These are phyloP conservation scores for Eupithecia abbreviata DNA, from an alignment of 2,888 invertebrate species.

Conservation along the genomic window DNA sequence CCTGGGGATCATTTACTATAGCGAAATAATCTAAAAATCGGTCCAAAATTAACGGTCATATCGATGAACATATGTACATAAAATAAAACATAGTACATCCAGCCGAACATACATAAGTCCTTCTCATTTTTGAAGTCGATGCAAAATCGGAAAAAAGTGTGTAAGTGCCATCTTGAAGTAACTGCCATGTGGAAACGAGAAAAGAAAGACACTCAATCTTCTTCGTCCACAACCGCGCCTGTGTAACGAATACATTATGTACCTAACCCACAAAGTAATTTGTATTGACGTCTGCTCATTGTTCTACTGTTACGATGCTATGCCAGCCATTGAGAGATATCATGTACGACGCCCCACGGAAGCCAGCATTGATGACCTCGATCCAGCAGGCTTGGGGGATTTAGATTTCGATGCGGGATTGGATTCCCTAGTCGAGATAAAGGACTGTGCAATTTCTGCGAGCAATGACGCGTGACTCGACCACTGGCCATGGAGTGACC, in stretches of 20 bases:
- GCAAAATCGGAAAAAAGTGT: too few relatives aligned
- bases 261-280: conserved; percentile 6
- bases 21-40: too few relatives aligned
- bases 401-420: background rate
- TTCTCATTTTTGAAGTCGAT: too few relatives aligned
- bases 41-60: too few relatives aligned
- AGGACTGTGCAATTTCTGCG: conserved; percentile 22
- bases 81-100: too few relatives aligned
- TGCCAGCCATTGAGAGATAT: background rate
- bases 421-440: conserved; percentile 20
- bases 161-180: too few relatives aligned
- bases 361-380: conserved; percentile 3
- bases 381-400: background rate
- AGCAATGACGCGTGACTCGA: conserved; percentile 70
- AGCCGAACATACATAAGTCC: too few relatives aligned
- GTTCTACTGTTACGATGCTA: conserved; percentile 9
- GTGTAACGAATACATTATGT: background rate
- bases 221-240: background rate
- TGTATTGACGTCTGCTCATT: conserved; percentile 10
- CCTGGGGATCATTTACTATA: too few relatives aligned
- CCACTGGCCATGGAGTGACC: conserved; percentile 73
- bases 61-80: too few relatives aligned
- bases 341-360: conserved; percentile 23
- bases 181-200: background rate
- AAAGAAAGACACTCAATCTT: background rate